These are phyloP conservation scores for Lichenostomus cassidix DNA, from an alignment of 2,113 vertebrate genomes.

Conservation along the genomic window DNA sequence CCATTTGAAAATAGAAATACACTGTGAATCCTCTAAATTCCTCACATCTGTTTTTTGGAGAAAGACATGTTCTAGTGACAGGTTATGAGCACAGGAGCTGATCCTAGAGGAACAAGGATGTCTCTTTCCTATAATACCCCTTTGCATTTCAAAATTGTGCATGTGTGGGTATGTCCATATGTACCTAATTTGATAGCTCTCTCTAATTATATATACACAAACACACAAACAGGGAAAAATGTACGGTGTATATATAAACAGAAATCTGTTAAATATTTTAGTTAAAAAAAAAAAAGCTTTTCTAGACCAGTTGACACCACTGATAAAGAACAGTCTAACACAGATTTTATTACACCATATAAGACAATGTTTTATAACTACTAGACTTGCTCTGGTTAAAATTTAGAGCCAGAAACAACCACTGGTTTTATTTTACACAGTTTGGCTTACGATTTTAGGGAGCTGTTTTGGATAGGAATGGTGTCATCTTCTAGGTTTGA, in stretches of 20 bases:
- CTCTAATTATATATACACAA: background rate
- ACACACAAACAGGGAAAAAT: background rate
- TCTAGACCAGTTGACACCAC: background rate
- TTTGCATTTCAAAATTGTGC: background rate
- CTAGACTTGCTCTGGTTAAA: background rate
- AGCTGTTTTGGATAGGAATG: background rate
- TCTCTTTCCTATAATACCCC: background rate
- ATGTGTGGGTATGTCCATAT: background rate
- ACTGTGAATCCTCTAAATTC: background rate
- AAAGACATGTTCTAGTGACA: background rate
- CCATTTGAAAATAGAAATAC: background rate
- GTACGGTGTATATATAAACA: background rate
- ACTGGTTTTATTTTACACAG: constrained; percentile 9
- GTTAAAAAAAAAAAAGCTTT: background rate
- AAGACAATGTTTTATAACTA: background rate
- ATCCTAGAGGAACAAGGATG: background rate
- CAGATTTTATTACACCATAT: background rate
- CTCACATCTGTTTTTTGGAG: background rate
- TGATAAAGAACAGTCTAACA: background rate
- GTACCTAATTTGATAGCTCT: background rate
- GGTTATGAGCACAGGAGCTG: background rate
- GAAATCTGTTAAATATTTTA: background rate
- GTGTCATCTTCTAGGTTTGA: constrained; percentile 5
- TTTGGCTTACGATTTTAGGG: constrained; percentile 25
- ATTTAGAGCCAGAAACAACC: background rate